Evolutionary conservation across 2,797 vertebrate genomes (phyloP).

Genomic region (Karalla daura): DNA sequence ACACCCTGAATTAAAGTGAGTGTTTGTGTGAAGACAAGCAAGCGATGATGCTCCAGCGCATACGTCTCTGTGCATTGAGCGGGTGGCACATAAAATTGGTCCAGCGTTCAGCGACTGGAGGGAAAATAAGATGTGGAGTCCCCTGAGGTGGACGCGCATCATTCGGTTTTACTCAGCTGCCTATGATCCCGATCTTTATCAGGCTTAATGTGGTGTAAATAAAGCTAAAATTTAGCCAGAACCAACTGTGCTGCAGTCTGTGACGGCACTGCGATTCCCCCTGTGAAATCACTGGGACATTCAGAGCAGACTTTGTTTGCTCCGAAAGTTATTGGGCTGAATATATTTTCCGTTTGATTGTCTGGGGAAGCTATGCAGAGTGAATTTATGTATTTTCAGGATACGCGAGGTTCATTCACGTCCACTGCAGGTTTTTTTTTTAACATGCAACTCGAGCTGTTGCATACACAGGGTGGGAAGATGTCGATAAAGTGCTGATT

Average conservation of each 20-base stretch:
- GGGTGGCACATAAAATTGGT: slow-evolving; percentile 12
- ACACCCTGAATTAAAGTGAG: background rate
- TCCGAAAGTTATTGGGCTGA: slow-evolving; percentile 15
- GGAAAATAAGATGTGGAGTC: background rate
- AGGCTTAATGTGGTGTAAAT: slow-evolving; percentile 20
- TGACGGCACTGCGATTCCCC: background rate
- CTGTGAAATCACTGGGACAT: slow-evolving; percentile 17
- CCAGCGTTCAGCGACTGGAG: slow-evolving; percentile 2
- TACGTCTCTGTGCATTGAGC: slow-evolving; percentile 6
- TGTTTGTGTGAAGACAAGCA: background rate
- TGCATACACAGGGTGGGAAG: slow-evolving; percentile 1
- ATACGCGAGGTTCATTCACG: slow-evolving; percentile 1
- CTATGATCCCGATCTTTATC: slow-evolving; percentile 9
- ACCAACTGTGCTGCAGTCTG: background rate
- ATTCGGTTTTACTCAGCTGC: slow-evolving; percentile 8
- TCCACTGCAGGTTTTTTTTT: background rate
- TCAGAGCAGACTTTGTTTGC: slow-evolving; percentile 16
- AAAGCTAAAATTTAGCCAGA: slow-evolving; percentile 1
- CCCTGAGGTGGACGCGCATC: background rate
- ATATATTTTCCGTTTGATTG: slow-evolving; percentile 11
- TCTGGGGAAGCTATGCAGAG: background rate
- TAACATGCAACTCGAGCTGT: background rate
- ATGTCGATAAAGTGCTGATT: slow-evolving; percentile 1
- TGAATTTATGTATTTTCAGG: slow-evolving; percentile 4
- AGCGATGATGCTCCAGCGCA: background rate